Evolutionary conservation across 2,888 invertebrate genomes (phyloP).

Genomic region (Dromius quadrimaculatus): DNA sequence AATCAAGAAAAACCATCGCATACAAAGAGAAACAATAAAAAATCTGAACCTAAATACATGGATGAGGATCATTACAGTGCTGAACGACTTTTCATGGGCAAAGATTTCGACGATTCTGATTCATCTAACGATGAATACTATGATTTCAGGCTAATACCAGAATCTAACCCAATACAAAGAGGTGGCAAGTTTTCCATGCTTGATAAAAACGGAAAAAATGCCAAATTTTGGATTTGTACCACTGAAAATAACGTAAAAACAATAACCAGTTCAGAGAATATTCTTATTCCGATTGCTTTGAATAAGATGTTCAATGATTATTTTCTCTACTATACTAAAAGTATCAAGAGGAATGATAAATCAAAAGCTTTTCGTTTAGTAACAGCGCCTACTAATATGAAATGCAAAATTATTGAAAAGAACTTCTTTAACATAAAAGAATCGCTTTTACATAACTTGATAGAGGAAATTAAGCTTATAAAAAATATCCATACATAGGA

Average conservation of each 20-base stretch:
- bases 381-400: neutral
- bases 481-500: neutral
- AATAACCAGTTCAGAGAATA: neutral
- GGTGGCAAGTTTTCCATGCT: too few species aligned
- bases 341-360: neutral
- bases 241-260: neutral
- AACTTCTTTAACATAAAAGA: neutral
- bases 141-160: too few species aligned
- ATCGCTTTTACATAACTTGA: neutral
- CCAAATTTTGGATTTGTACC: neutral
- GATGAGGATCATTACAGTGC: too few species aligned
- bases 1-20: too few species aligned
- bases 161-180: too few species aligned
- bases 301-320: conserved; percentile 1
- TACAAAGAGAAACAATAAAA: too few species aligned
- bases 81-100: too few species aligned
- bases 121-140: too few species aligned
- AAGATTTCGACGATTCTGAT: too few species aligned
- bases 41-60: too few species aligned
- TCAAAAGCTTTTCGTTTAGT: neutral
- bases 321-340: neutral
- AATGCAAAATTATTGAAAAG: neutral
- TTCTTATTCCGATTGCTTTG: neutral
- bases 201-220: neutral
- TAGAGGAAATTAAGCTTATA: neutral